Evolutionary conservation across 1,140 invertebrate species (phyloP).

Genomic region (Ips nitidus): DNA sequence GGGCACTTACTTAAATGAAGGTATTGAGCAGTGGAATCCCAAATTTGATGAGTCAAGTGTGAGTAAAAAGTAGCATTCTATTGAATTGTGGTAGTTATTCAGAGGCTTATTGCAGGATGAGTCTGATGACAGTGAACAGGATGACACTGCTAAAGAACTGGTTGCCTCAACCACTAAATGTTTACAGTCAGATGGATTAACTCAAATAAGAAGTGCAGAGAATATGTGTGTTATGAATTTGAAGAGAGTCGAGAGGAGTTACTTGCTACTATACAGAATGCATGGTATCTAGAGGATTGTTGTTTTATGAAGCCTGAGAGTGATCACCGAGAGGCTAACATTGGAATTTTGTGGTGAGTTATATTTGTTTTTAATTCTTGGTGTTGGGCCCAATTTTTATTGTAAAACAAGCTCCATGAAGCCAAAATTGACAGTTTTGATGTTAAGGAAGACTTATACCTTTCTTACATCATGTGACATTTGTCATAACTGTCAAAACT

Average conservation of each 20-base stretch:
- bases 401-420: no score
- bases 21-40: constrained; percentile 44
- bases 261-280: constrained; percentile 40
- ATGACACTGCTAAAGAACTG: background rate
- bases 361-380: background rate
- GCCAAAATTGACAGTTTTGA: no score
- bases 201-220: constrained; percentile 27
- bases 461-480: no score
- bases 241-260: constrained; percentile 36
- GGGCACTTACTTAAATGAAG: constrained; percentile 46
- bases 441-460: no score
- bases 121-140: constrained; percentile 13
- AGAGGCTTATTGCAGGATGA: constrained; percentile 12
- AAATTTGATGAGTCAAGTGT: constrained; percentile 41
- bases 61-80: constrained; percentile 14
- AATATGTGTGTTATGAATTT: constrained; percentile 36
- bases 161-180: background rate
- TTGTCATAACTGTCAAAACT: no score
- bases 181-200: background rate
- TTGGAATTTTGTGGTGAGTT: constrained; percentile 44
- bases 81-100: constrained; percentile 6
- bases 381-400: background rate
- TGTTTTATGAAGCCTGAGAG: constrained; percentile 40
- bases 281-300: constrained; percentile 40
- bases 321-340: constrained; percentile 42